Evolutionary conservation across 2,888 invertebrate species (phyloP).

Genomic region (Andrena bucephala): DNA sequence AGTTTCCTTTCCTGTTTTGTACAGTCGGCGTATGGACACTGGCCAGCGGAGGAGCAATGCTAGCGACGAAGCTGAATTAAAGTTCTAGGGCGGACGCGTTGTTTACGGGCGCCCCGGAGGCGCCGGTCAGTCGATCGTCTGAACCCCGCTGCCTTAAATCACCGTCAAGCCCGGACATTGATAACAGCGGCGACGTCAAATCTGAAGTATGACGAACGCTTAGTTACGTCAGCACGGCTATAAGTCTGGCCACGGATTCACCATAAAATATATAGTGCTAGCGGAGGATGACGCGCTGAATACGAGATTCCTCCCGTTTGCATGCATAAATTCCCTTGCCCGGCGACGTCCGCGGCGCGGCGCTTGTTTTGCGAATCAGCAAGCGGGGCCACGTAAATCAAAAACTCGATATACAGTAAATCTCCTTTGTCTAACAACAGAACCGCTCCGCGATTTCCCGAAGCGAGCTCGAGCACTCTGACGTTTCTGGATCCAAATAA

Average conservation of each 20-base stretch:
- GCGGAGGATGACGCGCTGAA: slow-evolving; percentile 56
- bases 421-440: too few species aligned
- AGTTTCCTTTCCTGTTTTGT: too few species aligned
- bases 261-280: slow-evolving; percentile 72
- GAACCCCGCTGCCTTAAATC: slow-evolving; percentile 52
- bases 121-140: slow-evolving; percentile 46
- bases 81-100: slow-evolving; percentile 33
- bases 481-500: not conserved
- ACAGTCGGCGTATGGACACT: not conserved
- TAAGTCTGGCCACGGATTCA: slow-evolving; percentile 60
- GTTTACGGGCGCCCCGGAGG: slow-evolving; percentile 39
- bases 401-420: slow-evolving; percentile 21
- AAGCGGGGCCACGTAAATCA: slow-evolving; percentile 35
- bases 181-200: slow-evolving; percentile 49
- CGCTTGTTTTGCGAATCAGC: slow-evolving; percentile 23
- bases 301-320: slow-evolving; percentile 58
- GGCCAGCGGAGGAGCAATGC: too few species aligned
- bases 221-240: slow-evolving; percentile 42
- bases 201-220: slow-evolving; percentile 58
- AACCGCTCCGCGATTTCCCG: too few species aligned
- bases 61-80: not conserved
- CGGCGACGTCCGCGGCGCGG: slow-evolving; percentile 6
- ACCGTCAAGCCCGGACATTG: slow-evolving; percentile 46
- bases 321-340: slow-evolving; percentile 44
- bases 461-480: too few species aligned